Evolutionary conservation across 2,888 invertebrate genomes (phyloP).

Genomic region (Papilio protenor): DNA sequence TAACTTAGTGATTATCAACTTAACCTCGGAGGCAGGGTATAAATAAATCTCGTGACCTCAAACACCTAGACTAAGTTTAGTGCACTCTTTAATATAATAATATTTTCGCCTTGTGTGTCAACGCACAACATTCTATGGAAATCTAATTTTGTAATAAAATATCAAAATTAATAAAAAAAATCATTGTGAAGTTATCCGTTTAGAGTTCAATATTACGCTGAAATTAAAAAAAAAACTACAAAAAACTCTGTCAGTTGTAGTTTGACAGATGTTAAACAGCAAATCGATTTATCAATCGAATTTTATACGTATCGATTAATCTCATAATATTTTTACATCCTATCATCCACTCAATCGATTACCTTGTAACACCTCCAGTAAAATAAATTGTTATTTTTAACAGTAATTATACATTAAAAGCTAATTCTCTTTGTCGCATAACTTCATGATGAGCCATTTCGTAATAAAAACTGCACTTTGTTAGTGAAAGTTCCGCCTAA

Average conservation of each 20-base stretch:
- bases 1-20: slow-evolving; percentile 9
- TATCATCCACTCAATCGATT: not conserved
- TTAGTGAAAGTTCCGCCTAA: slow-evolving; percentile 20
- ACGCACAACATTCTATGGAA: slow-evolving; percentile 1
- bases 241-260: not conserved
- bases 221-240: not conserved
- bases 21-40: slow-evolving; percentile 42
- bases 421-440: not conserved
- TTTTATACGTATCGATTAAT: not conserved
- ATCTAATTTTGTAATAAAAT: slow-evolving; percentile 23
- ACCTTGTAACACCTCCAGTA: not conserved
- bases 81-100: slow-evolving; percentile 43
- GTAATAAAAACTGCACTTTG: not conserved
- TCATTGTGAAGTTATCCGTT: slow-evolving; percentile 13
- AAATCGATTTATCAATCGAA: slow-evolving; percentile 3
- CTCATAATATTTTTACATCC: not conserved
- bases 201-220: not conserved
- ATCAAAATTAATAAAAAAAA: slow-evolving; percentile 8
- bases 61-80: slow-evolving; percentile 37
- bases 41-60: slow-evolving; percentile 32
- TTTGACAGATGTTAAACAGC: not conserved
- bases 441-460: slow-evolving; percentile 1
- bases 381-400: not conserved
- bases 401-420: not conserved
- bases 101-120: slow-evolving; percentile 22